A percentile compares a stretch with the other conserved stretches of the same genome.
These are phyloP conservation scores for Drosophila azteca DNA, from an alignment of 1,140 invertebrate species.

Conservation along the genomic window DNA sequence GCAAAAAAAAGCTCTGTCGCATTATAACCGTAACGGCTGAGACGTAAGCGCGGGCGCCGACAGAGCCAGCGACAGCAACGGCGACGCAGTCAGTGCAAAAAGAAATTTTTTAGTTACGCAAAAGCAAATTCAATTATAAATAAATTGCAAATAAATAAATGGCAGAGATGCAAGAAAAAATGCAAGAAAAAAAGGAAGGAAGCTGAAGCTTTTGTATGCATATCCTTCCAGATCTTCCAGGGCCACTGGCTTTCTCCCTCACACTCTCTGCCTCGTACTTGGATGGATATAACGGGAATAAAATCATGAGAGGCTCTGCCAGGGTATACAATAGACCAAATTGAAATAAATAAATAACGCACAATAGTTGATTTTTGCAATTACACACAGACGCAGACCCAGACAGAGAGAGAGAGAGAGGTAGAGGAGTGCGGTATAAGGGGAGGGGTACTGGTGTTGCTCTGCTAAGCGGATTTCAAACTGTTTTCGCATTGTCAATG, in stretches of 20 bases:
- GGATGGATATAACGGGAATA: no score
- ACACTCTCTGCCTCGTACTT: no score
- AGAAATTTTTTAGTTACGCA: slow-evolving; percentile 71
- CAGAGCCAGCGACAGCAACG: slow-evolving; percentile 3
- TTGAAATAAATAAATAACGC: background rate
- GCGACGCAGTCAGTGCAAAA: slow-evolving; percentile 32
- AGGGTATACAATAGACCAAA: background rate
- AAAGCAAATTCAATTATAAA: slow-evolving; percentile 44
- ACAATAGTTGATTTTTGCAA: slow-evolving; percentile 27
- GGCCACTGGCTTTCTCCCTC: no score
- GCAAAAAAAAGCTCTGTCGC: slow-evolving; percentile 52
- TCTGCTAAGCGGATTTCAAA: slow-evolving; percentile 68
- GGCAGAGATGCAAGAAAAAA: slow-evolving; percentile 41
- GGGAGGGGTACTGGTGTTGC: background rate
- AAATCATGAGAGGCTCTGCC: background rate
- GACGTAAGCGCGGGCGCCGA: slow-evolving; percentile 37
- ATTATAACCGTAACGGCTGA: slow-evolving; percentile 61
- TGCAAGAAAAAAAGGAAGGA: slow-evolving; percentile 10
- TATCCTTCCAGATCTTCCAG: no score
- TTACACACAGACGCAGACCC: slow-evolving; percentile 9
- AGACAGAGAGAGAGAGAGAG: background rate
- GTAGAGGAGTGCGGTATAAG: no score
- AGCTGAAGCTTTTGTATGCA: no score
- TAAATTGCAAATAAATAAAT: slow-evolving; percentile 15
- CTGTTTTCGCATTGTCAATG: slow-evolving; percentile 21